Percentiles rank a stretch among this genome's conserved stretches.
Conservation (phyloP, 2,888 invertebrate genomes). For the Rhamnusium bicolor region DNA sequence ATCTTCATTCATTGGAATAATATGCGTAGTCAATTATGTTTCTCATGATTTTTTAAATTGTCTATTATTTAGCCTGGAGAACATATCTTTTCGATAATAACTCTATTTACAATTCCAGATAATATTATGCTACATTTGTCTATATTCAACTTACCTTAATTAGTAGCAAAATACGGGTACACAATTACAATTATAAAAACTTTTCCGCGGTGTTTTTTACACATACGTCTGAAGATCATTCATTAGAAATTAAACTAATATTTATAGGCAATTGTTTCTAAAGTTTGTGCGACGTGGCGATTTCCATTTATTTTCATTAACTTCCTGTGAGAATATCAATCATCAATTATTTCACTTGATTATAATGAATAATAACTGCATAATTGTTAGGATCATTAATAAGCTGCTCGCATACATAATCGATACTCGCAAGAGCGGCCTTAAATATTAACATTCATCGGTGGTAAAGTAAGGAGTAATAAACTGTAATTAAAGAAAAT, state of each 20-base stretch:
- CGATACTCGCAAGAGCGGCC: constrained; percentile 29
- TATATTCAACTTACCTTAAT: not conserved
- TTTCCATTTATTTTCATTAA: constrained; percentile 26
- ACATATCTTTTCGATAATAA: not conserved
- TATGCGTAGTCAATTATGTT: too few relatives aligned
- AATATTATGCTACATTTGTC: not conserved
- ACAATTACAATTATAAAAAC: not conserved
- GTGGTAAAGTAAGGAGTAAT: constrained; percentile 63
- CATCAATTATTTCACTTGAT: constrained; percentile 38
- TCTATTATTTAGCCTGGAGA: not conserved
- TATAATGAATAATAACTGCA: constrained; percentile 55
- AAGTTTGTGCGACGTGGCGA: not conserved
- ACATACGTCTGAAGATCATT: not conserved
- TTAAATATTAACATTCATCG: constrained; percentile 46
- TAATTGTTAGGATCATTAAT: constrained; percentile 53
- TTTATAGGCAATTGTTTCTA: constrained; percentile 9
- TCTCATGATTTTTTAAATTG: not conserved
- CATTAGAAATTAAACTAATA: constrained; percentile 7
- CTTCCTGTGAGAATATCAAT: constrained; percentile 36
- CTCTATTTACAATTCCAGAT: not conserved
- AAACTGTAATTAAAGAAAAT: constrained; percentile 71
- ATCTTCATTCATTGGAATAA: too few relatives aligned
- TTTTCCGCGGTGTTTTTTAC: not conserved
- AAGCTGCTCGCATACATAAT: constrained; percentile 39
- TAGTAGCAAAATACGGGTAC: not conserved